Evolutionary conservation across 2,888 invertebrate genomes (phyloP), one percentile per base, ranked within the genome.

Genomic region (Ichneumoninae sp.): DNA sequence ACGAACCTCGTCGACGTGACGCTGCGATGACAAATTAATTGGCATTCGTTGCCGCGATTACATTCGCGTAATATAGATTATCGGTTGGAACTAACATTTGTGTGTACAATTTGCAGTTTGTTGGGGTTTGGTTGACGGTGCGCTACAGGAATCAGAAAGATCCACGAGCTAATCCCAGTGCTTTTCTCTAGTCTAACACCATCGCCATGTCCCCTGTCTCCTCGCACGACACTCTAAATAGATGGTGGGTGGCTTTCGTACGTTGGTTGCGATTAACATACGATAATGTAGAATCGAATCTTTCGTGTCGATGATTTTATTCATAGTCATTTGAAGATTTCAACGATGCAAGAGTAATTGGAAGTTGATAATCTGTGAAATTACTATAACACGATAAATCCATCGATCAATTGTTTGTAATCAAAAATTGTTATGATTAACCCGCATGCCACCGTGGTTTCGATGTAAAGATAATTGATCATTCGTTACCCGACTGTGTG

Each of bases 81-180:
- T 54, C 54, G 40, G 19, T 54, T 19, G 54, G 6, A n/a, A 40
- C 70, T 86, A 83, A 85, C 83, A 70, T 50, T 26, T 74, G 72
- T 78, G 74, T 83, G 33, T 88, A 85, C 86, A 80, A 86, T 87
- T 94, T 96, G 88, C 97, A 99, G 98, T 98, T 99, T 95, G 96
- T 98, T 95, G 99, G 99, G 95, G 98, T 98, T 88, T 97, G 97
- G 97, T 96, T 99, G 96, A 98, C 99, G 91, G 97, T 98, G 94
- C 97, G 98, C 92, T 99, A 98, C 96, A 97, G 99, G 95, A 99
- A 99, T 95, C 98, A 98, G 95, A 98, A 98, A 97, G 98, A 99
- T 95, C 99, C 98, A 92, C 96, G 98, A 91, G 98, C 98, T 95
- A 98, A 98, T 95, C 98, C 98, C 93, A 98, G 98, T 95, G 98